Base-by-base conservation (phyloP, 2,888 invertebrate species). In the Leptura quadrifasciata region DNA sequence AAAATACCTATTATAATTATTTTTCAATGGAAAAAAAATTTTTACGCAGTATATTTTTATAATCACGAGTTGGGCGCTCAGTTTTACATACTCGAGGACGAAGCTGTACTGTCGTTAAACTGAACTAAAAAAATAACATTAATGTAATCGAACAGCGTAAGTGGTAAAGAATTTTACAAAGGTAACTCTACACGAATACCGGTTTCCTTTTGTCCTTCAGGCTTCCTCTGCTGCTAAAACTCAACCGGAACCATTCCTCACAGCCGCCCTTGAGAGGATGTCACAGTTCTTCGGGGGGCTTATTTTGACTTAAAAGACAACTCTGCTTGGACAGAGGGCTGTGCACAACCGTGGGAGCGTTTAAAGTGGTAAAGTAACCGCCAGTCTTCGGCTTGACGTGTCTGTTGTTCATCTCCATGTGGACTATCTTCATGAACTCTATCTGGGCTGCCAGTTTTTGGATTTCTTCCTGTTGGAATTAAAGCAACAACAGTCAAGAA, bases 351-450 rank as follows among this genome's bases (percentile, higher is more conserved):
- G 81, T 85, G 72, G 92, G 91, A 17, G 88, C 87, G 77, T 91
- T 91, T 57, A 91, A 88, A 67, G 92, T 91, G 69, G 93, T 94
- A 89, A 96, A 96, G 89, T 96, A 96, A 1, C 96, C 94, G 20
- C 96, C 95, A 0, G 94, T 93, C 82, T 95, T 94, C 77, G 96
- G 96, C 84, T 96, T 95, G 82, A 97, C 90, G 88, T 97, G 97
- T 6, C 96, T 92, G 89, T 97, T 97, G 90, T 97, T 95, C 91
- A 96, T 94, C 89, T 96, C 96, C 97, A 97, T 97, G 86, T 96
- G 95, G 20, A 97, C 96, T 88, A 96, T 96, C 90, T 96, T 96
- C 96, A 97, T 96, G 89, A 96, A 96, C 89, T 97, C 97, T 83
- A 97, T 96, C 89, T 97, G 96, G 24, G 96, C 95, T 0, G 97